Conservation (phyloP, 2,888 invertebrate species). For the Macrophya alboannulata region DNA sequence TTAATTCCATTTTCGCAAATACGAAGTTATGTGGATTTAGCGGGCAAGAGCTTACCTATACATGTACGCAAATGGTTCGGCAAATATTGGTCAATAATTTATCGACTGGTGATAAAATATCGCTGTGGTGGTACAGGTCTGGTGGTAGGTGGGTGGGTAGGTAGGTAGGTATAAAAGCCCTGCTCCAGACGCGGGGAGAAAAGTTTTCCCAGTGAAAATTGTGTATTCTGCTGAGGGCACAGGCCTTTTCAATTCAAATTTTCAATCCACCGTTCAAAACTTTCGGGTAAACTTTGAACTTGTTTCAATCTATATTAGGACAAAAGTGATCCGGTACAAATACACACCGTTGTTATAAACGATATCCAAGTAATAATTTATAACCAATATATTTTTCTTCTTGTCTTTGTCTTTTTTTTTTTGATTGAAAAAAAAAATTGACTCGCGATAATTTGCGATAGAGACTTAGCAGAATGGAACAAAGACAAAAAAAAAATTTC, state of each 20-base stretch:
- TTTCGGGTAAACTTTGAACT: slow-evolving; percentile 16
- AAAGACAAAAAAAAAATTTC: background rate
- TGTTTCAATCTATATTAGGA: slow-evolving; percentile 33
- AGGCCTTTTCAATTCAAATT: slow-evolving; percentile 44
- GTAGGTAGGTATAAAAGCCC: background rate
- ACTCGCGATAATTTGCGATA: too few species aligned
- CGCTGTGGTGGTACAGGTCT: background rate
- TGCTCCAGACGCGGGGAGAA: slow-evolving; percentile 22
- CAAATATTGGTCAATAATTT: slow-evolving; percentile 53
- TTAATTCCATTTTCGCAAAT: slow-evolving; percentile 53
- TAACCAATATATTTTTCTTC: background rate
- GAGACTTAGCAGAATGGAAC: background rate
- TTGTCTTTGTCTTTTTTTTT: background rate
- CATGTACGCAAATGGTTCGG: slow-evolving; percentile 17
- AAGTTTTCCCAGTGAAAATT: slow-evolving; percentile 22
- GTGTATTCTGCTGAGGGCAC: slow-evolving; percentile 28
- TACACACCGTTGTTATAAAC: background rate
- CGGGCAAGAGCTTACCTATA: background rate
- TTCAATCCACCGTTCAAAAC: slow-evolving; percentile 41
- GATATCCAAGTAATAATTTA: slow-evolving; percentile 15
- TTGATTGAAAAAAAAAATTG: background rate
- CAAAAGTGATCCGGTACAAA: slow-evolving; percentile 25
- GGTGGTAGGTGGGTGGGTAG: background rate
- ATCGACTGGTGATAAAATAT: slow-evolving; percentile 51
- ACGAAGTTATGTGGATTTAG: slow-evolving; percentile 55